Evolutionary conservation across 2,113 vertebrate genomes (phyloP).

Genomic region (Saccopteryx bilineata): DNA sequence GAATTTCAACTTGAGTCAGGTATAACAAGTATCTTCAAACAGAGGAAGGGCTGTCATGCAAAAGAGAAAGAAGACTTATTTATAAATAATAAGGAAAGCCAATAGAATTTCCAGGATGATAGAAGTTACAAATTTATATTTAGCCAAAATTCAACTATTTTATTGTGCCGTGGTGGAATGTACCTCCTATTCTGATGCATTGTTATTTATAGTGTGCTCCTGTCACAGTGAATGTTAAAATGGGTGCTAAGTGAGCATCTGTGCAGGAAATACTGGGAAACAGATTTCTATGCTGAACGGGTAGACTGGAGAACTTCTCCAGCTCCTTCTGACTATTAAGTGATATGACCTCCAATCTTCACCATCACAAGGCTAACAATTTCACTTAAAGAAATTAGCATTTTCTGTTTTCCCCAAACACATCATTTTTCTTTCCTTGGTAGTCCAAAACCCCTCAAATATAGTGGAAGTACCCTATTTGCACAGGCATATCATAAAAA

Average conservation of each 20-base stretch:
- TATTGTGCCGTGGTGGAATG: background rate
- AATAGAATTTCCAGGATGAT: constrained; percentile 12
- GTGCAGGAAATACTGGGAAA: background rate
- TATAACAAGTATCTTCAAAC: background rate
- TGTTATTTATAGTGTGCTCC: background rate
- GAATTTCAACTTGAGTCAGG: background rate
- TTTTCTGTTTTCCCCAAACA: background rate
- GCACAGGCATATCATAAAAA: background rate
- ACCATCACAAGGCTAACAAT: background rate
- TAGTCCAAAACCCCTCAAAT: background rate
- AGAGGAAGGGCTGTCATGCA: background rate
- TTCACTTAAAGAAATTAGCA: background rate
- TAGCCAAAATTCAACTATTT: background rate
- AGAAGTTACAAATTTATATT: background rate
- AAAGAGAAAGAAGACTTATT: background rate
- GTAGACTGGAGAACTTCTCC: background rate
- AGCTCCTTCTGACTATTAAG: background rate
- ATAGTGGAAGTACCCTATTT: background rate
- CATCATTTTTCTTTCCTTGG: background rate
- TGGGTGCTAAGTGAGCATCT: background rate
- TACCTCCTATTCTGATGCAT: background rate
- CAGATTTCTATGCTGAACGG: background rate
- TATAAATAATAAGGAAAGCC: background rate
- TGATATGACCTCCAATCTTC: background rate
- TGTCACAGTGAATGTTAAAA: background rate